phyloP scores from a whole-genome alignment of 2,888 invertebrate genomes.

The Proisotoma minuta region DNA sequence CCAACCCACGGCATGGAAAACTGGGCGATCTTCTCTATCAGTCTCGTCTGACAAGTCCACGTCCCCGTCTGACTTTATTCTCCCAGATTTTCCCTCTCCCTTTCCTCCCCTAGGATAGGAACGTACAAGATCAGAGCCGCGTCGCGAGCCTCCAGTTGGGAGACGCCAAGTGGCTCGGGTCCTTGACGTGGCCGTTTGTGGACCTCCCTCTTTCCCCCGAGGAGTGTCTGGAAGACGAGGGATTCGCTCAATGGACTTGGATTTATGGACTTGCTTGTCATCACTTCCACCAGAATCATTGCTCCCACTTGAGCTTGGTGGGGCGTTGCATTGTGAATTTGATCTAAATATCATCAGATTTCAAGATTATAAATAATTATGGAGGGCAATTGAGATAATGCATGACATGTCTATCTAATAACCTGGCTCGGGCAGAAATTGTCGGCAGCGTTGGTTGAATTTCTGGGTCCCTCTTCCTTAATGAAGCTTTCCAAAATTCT shows the following conservation, averaged over 20 bases:
- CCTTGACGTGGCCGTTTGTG: slow-evolving; percentile 20
- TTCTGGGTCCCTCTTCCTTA: slow-evolving; percentile 63
- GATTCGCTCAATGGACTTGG: slow-evolving; percentile 44
- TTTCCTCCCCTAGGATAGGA: slow-evolving; percentile 22
- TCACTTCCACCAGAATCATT: slow-evolving; percentile 16
- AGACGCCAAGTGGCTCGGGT: slow-evolving; percentile 44
- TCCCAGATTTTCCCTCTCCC: slow-evolving; percentile 22
- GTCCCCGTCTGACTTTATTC: slow-evolving; percentile 44
- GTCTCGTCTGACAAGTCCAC: slow-evolving; percentile 45
- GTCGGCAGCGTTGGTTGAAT: slow-evolving; percentile 63
- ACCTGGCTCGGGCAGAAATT: slow-evolving; percentile 53
- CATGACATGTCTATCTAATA: neutral
- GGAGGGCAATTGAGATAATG: neutral
- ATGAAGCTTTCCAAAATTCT: slow-evolving; percentile 63
- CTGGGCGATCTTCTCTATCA: slow-evolving; percentile 50
- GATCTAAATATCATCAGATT: slow-evolving; percentile 30
- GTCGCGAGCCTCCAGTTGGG: slow-evolving; percentile 30
- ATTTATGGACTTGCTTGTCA: slow-evolving; percentile 12
- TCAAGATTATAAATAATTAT: neutral
- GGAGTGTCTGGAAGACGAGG: slow-evolving; percentile 38
- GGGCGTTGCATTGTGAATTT: slow-evolving; percentile 46
- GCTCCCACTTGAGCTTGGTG: slow-evolving; percentile 40
- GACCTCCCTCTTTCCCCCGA: slow-evolving; percentile 21
- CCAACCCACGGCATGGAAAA: slow-evolving; percentile 66
- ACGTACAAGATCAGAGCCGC: slow-evolving; percentile 23